Percentiles rank a stretch among this genome's conserved stretches.
Conservation (phyloP, 2,797 vertebrate genomes). For the Pseudochirops cupreus region DNA sequence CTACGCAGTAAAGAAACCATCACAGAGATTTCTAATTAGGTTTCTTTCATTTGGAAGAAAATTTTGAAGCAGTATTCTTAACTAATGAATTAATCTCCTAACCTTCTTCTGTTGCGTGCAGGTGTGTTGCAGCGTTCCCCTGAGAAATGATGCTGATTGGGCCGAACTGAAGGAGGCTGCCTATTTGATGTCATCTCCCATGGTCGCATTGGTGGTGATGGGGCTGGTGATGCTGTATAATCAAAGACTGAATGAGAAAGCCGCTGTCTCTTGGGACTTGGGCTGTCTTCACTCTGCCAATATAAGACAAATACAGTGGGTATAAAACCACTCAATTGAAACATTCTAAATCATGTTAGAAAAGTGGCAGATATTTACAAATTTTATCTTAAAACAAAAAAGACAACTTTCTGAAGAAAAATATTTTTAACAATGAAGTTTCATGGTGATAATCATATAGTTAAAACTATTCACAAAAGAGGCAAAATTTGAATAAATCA, state of each 20-base stretch:
- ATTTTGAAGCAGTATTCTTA: background rate
- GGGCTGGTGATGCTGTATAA: constrained; percentile 91
- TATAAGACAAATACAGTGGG: constrained; percentile 63
- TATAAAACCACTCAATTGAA: constrained; percentile 54
- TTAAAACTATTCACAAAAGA: background rate
- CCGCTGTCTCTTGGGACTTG: constrained; percentile 97
- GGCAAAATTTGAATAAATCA: background rate
- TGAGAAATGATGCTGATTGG: constrained; percentile 92
- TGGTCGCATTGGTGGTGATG: constrained; percentile 97
- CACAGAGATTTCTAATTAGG: background rate
- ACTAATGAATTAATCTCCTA: constrained; percentile 57
- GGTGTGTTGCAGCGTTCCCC: constrained; percentile 96
- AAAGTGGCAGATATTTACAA: background rate
- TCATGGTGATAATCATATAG: background rate
- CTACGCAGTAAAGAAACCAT: background rate
- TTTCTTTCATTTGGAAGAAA: background rate
- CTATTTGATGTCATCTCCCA: constrained; percentile 96
- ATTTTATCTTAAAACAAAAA: background rate
- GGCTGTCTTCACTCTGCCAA: constrained; percentile 94
- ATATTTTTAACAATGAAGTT: background rate
- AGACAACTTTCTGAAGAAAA: background rate
- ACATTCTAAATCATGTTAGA: constrained; percentile 29
- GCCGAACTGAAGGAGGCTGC: constrained; percentile 91
- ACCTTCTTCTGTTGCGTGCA: constrained; percentile 96
- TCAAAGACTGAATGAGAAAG: constrained; percentile 96